phyloP scores from a whole-genome alignment of 2,797 vertebrate species.

The Apodemus agrarius region DNA sequence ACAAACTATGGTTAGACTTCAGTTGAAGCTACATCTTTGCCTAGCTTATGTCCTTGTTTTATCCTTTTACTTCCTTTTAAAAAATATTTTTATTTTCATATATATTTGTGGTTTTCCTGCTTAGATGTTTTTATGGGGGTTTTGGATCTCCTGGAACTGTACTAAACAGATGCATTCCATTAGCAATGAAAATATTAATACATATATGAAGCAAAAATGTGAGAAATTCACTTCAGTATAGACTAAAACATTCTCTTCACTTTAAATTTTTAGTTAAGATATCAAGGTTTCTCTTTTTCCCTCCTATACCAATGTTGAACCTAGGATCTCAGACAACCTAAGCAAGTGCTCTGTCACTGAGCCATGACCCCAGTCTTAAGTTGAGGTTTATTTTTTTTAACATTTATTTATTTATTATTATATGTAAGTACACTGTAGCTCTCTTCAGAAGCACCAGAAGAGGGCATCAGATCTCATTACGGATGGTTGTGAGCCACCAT shows the following conservation, averaged over 20 bases:
- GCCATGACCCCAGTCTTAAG: neutral
- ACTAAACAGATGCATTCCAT: neutral
- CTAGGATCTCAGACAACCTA: neutral
- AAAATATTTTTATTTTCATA: too few relatives aligned
- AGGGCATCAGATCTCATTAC: too few relatives aligned
- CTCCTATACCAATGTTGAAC: neutral
- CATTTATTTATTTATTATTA: too few relatives aligned
- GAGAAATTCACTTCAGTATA: neutral
- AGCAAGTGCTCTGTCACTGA: neutral
- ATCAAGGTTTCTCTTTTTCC: neutral
- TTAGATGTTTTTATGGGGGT: too few relatives aligned
- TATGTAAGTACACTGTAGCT: too few relatives aligned
- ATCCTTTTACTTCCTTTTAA: too few relatives aligned
- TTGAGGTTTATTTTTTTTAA: neutral
- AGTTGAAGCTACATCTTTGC: neutral
- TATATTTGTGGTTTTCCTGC: too few relatives aligned
- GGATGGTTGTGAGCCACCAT: too few relatives aligned
- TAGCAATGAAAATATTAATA: neutral
- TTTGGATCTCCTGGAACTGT: too few relatives aligned
- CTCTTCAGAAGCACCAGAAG: too few relatives aligned
- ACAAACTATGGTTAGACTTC: neutral
- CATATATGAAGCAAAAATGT: constrained; percentile 27
- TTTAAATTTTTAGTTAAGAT: neutral
- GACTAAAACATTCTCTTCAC: neutral
- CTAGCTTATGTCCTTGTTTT: neutral